Conservation (phyloP, 2,888 invertebrate species). For the Pseudococcus viburni region DNA sequence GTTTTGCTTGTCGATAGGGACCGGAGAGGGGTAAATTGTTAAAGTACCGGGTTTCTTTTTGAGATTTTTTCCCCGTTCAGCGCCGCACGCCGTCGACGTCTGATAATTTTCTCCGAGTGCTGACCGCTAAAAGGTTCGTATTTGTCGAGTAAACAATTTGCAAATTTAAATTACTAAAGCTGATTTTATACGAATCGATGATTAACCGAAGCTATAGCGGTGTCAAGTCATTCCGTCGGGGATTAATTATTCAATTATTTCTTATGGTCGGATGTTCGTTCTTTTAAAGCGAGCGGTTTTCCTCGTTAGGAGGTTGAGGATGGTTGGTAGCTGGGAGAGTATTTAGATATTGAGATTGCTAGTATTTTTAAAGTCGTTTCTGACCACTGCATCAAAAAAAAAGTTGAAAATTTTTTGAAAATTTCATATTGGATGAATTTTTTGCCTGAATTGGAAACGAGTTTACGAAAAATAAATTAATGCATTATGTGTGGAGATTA, state of each 20-base stretch:
- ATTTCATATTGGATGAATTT: too few species aligned
- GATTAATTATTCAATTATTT: slow-evolving; percentile 44
- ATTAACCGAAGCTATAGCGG: neutral
- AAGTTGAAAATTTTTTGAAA: too few species aligned
- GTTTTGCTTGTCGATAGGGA: neutral
- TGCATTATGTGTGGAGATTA: too few species aligned
- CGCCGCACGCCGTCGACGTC: slow-evolving; percentile 1
- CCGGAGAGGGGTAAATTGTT: neutral
- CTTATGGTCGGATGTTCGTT: slow-evolving; percentile 10
- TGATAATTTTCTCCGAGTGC: slow-evolving; percentile 27
- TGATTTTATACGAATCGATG: slow-evolving; percentile 39
- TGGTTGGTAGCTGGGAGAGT: neutral
- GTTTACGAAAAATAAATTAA: too few species aligned
- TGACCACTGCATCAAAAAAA: too few species aligned
- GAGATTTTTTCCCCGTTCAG: neutral
- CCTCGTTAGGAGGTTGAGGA: neutral
- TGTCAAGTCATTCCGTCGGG: slow-evolving; percentile 38
- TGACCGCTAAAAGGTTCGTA: slow-evolving; percentile 33
- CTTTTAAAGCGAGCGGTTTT: neutral
- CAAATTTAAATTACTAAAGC: slow-evolving; percentile 47
- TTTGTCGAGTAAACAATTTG: slow-evolving; percentile 47
- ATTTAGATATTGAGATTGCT: too few species aligned
- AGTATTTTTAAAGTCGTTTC: too few species aligned
- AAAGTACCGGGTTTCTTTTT: slow-evolving; percentile 25
- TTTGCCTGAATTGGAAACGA: too few species aligned